Conservation (phyloP, 2,113 vertebrate genomes). For the Rhodinocichla rosea region DNA sequence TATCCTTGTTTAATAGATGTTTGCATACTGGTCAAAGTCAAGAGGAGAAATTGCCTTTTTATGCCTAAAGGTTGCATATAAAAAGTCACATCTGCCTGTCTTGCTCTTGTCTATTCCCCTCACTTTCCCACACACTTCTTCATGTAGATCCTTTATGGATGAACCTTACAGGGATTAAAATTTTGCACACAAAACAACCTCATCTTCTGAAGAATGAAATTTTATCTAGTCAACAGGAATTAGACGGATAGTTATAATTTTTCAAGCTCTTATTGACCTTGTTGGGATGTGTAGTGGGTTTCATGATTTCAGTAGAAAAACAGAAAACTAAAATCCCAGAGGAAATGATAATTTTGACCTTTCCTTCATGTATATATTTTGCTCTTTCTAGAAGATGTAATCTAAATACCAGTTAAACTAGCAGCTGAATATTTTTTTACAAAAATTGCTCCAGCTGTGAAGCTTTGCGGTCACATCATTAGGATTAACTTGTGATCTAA, state of each 20-base stretch:
- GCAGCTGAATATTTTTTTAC: neutral
- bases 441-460: neutral
- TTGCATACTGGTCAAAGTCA: neutral
- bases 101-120: neutral
- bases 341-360: neutral
- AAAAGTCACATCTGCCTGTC: neutral
- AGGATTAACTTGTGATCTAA: constrained; percentile 46
- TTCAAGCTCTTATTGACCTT: neutral
- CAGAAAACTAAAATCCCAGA: neutral
- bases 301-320: neutral
- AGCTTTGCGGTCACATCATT: neutral
- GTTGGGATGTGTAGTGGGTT: neutral
- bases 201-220: neutral
- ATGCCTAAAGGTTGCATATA: neutral
- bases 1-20: neutral
- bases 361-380: neutral
- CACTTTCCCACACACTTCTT: neutral
- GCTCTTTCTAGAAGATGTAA: neutral
- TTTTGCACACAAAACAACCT: neutral
- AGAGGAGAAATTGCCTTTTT: neutral
- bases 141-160: neutral
- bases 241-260: neutral
- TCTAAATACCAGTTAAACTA: neutral
- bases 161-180: neutral
- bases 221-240: neutral